Base-by-base conservation (phyloP, 2,113 vertebrate species). In the Dascyllus trimaculatus region DNA sequence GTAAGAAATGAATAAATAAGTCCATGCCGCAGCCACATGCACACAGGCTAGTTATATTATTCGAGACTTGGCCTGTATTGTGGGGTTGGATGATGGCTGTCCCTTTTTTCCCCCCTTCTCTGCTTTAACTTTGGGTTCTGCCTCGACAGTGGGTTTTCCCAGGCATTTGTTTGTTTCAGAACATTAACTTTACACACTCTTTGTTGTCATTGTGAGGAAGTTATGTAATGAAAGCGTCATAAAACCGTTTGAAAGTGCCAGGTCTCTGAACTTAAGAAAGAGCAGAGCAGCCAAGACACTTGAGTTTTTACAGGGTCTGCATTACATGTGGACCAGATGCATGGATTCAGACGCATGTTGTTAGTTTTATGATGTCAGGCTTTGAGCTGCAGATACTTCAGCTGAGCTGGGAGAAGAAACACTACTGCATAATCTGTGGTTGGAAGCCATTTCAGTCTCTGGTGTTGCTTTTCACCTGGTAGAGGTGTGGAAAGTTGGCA, bases 161-260 rank as follows among this genome's bases (percentile, higher is more conserved):
- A 5, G 74, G 88, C 70, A 75, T 88, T 85, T 92, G 87, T 94
- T 93, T 93, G 92, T 95, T 95, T 93, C 90, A 78, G 82, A 81
- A 88, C 89, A 82, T 95, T 93, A 93, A 93, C 92, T 95, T 95
- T 91, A 93, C 90, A 89, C 93, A 87, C 89, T 87, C 91, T 91
- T 93, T 94, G 92, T 94, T 89, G 93, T 91, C 75, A 75, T 77
- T 84, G 81, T 83, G 80, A 49, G 84, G 93, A 92, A 69, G 91
- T 94, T 93, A 94, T 94, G 92, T 92, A 82, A 93, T 75, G 82
- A 88, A 86, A 82, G 89, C 15, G 65, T 86, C 89, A 82, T 95
- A 94, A 95, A 93, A 80, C 62, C 71, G 67, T 92, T 91, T 92
- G 59, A 91, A 89, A 90, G 85, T 59, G 72, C 80, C 88, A 88